These are phyloP conservation scores for Dendroctonus ponderosae DNA, from an alignment of 1,140 invertebrate genomes.

Conservation along the genomic window DNA sequence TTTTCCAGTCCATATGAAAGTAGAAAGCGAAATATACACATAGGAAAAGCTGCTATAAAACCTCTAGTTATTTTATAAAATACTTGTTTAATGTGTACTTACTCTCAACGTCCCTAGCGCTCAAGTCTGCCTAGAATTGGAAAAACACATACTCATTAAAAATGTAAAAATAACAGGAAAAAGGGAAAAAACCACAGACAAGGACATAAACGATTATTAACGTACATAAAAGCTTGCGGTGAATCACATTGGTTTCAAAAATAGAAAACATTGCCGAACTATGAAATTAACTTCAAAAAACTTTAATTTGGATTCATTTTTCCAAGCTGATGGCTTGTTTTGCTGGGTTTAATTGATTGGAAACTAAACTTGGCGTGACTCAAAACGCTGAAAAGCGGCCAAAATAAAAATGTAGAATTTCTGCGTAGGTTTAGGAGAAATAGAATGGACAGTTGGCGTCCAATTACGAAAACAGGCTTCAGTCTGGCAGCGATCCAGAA, in stretches of 20 bases:
- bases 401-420: background rate
- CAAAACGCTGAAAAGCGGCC: too few relatives aligned
- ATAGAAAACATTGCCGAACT: too few relatives aligned
- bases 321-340: too few relatives aligned
- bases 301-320: too few relatives aligned
- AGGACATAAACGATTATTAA: constrained; percentile 1
- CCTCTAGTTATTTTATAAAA: too few relatives aligned
- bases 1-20: background rate
- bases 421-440: constrained; percentile 6
- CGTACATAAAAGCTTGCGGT: background rate
- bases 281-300: too few relatives aligned
- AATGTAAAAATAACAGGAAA: constrained; percentile 2
- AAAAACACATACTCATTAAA: constrained; percentile 12
- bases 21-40: background rate
- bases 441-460: constrained; percentile 5
- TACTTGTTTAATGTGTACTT: constrained; percentile 52
- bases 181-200: background rate
- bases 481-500: constrained; percentile 5
- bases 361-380: too few relatives aligned
- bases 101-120: constrained; percentile 72
- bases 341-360: too few relatives aligned
- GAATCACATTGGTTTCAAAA: background rate
- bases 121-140: constrained; percentile 65
- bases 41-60: too few relatives aligned
- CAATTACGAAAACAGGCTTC: constrained; percentile 7